Evolutionary conservation across 2,113 vertebrate genomes (phyloP), one percentile per base, ranked within the genome.

Genomic region (Nannospalax galili): DNA sequence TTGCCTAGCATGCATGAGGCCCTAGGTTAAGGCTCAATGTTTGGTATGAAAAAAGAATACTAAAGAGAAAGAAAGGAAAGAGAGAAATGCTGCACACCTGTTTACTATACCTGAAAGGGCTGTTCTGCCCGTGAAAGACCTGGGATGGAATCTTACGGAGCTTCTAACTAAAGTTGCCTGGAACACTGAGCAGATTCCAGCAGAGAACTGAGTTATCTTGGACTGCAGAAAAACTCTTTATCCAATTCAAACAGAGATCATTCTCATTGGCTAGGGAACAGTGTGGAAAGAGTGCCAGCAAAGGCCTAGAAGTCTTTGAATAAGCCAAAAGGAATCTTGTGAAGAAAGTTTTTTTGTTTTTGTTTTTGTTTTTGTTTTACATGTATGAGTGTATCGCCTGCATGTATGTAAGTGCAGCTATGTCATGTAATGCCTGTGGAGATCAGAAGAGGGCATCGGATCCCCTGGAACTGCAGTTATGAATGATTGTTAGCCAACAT

Each of bases 221-320:
- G 12, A 19, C 16, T 77, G 11, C 75, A 64, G 22, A 70, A 37
- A 0, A 14, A 42, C 11, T 32, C 20, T 7, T 0, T 37, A 58
- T 62, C 42, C 35, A 88, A 14, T 28, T 35, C 81, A 35, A 88
- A 45, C 19, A 67, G 22, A 93, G 58, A 75, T n/a, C 1, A 6
- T 3, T 17, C 3, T 5, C 9, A 2, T 28, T 35, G 28, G 5
- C 35, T 17, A 2, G 8, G 26, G 19, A 70, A 42, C 4, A 12
- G 28, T n/a, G 19, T 5, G 42, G 26, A 74, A 11, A 64, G 17
- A 64, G 2, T 6, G n/a, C 58, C 22, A 42, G 22, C 0, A 48
- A 78, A 80, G n/a, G 28, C 37, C 5, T 1, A 10, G 24, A 30
- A 12, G 35, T 48, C 67, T 93, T 85, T 64, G 7, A 85, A 75